Conservation (phyloP, 2,113 vertebrate genomes). For the Oriolus oriolus region DNA sequence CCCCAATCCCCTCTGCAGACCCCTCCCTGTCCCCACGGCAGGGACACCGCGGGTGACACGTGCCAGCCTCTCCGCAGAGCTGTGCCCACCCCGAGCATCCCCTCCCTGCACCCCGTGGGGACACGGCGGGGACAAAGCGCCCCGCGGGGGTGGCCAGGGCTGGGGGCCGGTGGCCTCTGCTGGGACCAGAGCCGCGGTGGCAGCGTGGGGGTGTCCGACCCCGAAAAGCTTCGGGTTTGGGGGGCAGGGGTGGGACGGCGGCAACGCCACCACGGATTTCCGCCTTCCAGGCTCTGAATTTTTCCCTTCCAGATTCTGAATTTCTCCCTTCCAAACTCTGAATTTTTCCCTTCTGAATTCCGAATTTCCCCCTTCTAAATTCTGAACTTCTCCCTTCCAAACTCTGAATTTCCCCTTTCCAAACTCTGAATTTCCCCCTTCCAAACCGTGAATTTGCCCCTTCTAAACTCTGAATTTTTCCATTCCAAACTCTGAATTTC, state of each 20-base stretch:
- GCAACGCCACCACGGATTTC: accelerated
- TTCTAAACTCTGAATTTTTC: accelerated
- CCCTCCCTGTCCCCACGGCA: not conserved
- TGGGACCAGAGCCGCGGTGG: not conserved
- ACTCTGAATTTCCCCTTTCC: not conserved
- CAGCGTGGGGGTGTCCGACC: too few species aligned
- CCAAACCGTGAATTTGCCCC: not conserved
- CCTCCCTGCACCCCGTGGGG: accelerated
- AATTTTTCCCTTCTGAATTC: not conserved
- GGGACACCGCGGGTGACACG: not conserved
- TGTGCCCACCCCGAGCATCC: not conserved
- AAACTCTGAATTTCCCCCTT: not conserved
- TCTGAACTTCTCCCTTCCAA: too few species aligned
- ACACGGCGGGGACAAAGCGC: not conserved
- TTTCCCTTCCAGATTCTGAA: not conserved
- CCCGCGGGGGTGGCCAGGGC: not conserved
- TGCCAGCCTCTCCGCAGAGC: not conserved
- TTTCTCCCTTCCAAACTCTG: too few species aligned
- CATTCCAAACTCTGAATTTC: too few species aligned
- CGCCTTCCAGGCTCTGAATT: not conserved
- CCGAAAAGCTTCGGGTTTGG: accelerated
- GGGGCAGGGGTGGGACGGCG: accelerated
- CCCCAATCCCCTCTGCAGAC: too few species aligned
- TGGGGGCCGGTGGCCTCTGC: accelerated
- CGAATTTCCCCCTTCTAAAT: not conserved